A percentile compares a stretch with the other conserved stretches of the same genome.
phyloP scores from a whole-genome alignment of 1,140 invertebrate genomes.

The Ericerus pela region DNA sequence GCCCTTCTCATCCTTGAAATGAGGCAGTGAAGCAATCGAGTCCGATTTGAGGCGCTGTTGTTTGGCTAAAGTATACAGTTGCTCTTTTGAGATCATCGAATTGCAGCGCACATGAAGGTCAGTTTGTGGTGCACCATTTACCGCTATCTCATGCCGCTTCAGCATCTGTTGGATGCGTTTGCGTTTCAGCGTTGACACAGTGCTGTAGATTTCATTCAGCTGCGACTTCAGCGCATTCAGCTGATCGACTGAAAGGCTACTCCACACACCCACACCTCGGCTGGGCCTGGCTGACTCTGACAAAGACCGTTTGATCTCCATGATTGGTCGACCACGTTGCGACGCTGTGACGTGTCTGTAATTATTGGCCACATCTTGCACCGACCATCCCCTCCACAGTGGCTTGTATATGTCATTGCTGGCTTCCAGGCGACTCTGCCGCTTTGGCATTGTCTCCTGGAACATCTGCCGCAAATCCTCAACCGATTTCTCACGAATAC shows the following conservation, averaged over 20 bases:
- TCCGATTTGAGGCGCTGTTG: conserved; percentile 35
- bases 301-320: conserved; percentile 15
- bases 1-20: conserved; percentile 26
- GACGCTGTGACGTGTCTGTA: conserved; percentile 30
- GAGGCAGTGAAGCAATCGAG: conserved; percentile 38
- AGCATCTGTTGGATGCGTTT: conserved; percentile 26
- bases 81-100: conserved; percentile 37
- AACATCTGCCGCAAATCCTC: conserved; percentile 65
- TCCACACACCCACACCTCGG: conserved; percentile 54
- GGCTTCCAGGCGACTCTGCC: not conserved
- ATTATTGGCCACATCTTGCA: conserved; percentile 53
- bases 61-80: conserved; percentile 30
- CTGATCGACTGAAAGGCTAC: conserved; percentile 69
- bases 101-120: conserved; percentile 47
- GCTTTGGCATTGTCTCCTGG: conserved; percentile 33
- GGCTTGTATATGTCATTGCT: conserved; percentile 55
- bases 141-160: conserved; percentile 19
- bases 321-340: conserved; percentile 23
- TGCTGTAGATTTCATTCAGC: conserved; percentile 65
- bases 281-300: conserved; percentile 12
- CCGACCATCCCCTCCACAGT: conserved; percentile 65
- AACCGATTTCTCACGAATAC: conserved; percentile 70
- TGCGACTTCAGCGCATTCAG: conserved; percentile 65
- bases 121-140: conserved; percentile 35
- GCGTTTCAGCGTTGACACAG: conserved; percentile 31